phyloP scores from a whole-genome alignment of 2,797 vertebrate species.

The Acanthornis magna region DNA sequence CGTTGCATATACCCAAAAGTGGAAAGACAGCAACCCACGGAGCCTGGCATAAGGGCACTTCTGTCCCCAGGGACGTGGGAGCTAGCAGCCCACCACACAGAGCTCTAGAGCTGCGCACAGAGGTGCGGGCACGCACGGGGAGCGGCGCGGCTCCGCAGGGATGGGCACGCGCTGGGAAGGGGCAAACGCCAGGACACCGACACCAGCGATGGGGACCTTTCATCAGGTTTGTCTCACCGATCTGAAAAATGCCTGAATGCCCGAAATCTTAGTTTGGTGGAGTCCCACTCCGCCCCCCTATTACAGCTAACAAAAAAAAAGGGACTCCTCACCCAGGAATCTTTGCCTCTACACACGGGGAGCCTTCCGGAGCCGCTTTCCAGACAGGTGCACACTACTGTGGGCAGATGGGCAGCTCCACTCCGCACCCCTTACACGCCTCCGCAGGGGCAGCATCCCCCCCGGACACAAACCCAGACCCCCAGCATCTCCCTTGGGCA shows the following conservation, averaged over 20 bases:
- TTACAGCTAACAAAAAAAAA: background rate
- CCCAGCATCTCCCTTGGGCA: background rate
- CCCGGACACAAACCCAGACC: background rate
- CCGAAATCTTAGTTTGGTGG: background rate
- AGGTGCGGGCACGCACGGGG: background rate
- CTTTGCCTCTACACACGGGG: background rate
- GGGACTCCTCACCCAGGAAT: background rate
- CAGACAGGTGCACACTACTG: background rate
- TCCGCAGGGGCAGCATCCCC: background rate
- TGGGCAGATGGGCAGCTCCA: background rate
- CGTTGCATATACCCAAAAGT: background rate
- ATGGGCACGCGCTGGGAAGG: background rate
- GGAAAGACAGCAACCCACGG: background rate
- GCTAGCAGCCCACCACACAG: background rate
- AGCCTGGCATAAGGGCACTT: background rate
- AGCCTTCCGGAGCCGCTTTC: background rate
- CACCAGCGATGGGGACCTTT: background rate
- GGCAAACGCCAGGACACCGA: rapidly evolving
- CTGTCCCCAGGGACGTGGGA: background rate
- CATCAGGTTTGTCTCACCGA: rapidly evolving
- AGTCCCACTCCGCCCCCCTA: rapidly evolving
- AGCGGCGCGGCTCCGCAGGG: rapidly evolving
- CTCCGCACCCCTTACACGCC: background rate
- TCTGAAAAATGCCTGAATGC: background rate
- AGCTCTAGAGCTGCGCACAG: rapidly evolving